phyloP scores from a whole-genome alignment of 1,140 invertebrate species.

The Asobara japonica region DNA sequence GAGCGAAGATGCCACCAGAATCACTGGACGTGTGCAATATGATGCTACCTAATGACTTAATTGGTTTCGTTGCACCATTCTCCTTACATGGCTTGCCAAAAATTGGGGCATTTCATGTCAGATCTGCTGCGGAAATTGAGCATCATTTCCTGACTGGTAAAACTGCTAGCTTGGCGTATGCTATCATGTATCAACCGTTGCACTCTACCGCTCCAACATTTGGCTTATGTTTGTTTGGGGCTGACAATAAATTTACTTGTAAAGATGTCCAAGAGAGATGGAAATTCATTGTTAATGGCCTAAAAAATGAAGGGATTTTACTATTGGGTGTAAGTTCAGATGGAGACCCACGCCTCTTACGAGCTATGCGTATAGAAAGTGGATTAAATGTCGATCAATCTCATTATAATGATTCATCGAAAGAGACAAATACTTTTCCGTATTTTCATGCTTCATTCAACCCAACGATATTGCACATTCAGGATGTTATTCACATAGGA shows the following conservation, averaged over 20 bases:
- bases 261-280: slow-evolving; percentile 31
- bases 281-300: slow-evolving; percentile 19
- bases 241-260: slow-evolving; percentile 32
- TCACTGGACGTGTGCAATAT: slow-evolving; percentile 38
- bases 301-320: slow-evolving; percentile 30
- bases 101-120: slow-evolving; percentile 26
- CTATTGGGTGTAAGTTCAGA: slow-evolving; percentile 30
- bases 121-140: slow-evolving; percentile 34
- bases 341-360: slow-evolving; percentile 32
- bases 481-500: no score
- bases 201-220: slow-evolving; percentile 20
- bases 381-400: no score
- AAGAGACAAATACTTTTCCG: no score
- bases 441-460: no score
- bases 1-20: neutral
- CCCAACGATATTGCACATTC: no score
- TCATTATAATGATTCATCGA: no score
- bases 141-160: slow-evolving; percentile 30
- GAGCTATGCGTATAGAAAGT: slow-evolving; percentile 35
- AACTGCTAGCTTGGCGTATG: slow-evolving; percentile 32
- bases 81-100: slow-evolving; percentile 34
- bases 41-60: slow-evolving; percentile 38
- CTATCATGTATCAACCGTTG: slow-evolving; percentile 36
- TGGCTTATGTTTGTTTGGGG: slow-evolving; percentile 37
- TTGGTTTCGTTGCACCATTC: slow-evolving; percentile 42